These are phyloP conservation scores for Drosophila quinaria DNA, from an alignment of 2,888 invertebrate species.

Conservation along the genomic window DNA sequence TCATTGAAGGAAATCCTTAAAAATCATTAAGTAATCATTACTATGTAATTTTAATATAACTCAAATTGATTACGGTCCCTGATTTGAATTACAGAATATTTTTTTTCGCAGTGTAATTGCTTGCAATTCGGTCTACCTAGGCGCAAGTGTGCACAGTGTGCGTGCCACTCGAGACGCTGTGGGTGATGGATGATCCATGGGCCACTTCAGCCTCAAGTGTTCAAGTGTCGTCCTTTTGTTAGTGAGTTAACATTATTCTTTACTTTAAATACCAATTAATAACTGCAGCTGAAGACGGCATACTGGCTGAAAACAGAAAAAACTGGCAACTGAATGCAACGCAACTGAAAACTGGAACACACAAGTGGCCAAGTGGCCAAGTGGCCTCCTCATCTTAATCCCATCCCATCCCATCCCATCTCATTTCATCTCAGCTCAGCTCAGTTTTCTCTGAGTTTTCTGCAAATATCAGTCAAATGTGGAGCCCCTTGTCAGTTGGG, in stretches of 20 bases:
- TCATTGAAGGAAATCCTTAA: too few species aligned
- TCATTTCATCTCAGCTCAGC: neutral
- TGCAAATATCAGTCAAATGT: conserved; percentile 64
- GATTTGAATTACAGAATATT: too few species aligned
- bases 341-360: conserved; percentile 72
- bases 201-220: conserved; percentile 61
- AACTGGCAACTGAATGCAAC: neutral
- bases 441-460: conserved; percentile 41
- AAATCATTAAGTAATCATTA: too few species aligned
- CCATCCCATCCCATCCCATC: neutral
- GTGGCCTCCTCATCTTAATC: conserved; percentile 12
- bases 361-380: conserved; percentile 65
- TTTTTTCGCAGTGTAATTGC: neutral
- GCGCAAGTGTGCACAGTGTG: conserved; percentile 45
- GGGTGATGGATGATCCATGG: conserved; percentile 76
- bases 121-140: conserved; percentile 55
- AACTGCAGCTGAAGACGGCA: conserved; percentile 71
- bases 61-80: too few species aligned
- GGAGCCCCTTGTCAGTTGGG: conserved; percentile 11
- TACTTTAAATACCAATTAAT: conserved; percentile 82
- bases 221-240: conserved; percentile 78
- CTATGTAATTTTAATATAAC: too few species aligned
- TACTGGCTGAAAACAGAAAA: conserved; percentile 44
- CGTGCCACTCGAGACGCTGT: conserved; percentile 73
- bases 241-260: conserved; percentile 76